Evolutionary conservation across 2,888 invertebrate species (phyloP), one percentile per base, ranked within the genome.

Genomic region (Pheosia gnoma): DNA sequence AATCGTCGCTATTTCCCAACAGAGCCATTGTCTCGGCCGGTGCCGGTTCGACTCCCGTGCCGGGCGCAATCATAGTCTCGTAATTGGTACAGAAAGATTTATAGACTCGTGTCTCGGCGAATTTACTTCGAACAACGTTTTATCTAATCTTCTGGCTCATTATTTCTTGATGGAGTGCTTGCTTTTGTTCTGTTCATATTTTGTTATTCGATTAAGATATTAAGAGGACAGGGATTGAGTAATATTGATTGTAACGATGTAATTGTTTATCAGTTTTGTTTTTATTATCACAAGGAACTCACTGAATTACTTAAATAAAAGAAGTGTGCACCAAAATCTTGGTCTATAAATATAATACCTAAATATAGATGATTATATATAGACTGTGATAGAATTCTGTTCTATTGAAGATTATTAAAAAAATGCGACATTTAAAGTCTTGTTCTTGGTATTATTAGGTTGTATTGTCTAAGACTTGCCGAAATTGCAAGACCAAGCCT

Each of bases 41-140:
- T 66, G 59, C 66, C 60, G 62, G 78, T 79, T 82, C 81, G 81
- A 84, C 79, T 82, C 85, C 77, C 74, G 71, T 69, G 67, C 67
- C 75, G 74, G 65, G 71, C 71, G 72, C 85, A 85, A 90, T 90
- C 89, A 90, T 89, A 88, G 57, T 67, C 81, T 81, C 83, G 84
- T 90, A 90, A 91, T 91, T 90, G 89, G 83, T 80, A 85, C 78
- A 70, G 81, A 83, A 84, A 91, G 90, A 91, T 91, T 90, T 91
- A 91, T 89, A 84, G 84, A 74, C 74, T 62, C 76, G 77, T 85
- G 86, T 88, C 89, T 81, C 79, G 72, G 73, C 75, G 80, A 84
- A 79, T 89, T 86, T 82, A 81, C 81, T 85, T 80, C 79, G 73
- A 71, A 63, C 68, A 75, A 75, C 79, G 76, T 85, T 88, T 88